phyloP scores from a whole-genome alignment of 2,113 vertebrate genomes.

The Lophochroa leadbeateri region DNA sequence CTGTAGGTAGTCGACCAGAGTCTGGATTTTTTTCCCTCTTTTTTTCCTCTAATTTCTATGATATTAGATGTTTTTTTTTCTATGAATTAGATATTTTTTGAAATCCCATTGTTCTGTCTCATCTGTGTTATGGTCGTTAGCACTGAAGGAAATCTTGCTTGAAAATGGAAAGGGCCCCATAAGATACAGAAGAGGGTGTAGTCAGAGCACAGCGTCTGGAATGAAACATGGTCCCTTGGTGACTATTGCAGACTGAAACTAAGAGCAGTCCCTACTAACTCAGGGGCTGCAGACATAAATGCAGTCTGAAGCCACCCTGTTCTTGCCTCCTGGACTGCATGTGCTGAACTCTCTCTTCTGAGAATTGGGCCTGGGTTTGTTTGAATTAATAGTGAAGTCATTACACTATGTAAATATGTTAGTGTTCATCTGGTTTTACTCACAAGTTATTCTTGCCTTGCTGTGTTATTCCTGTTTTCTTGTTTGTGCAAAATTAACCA shows the following conservation, averaged over 20 bases:
- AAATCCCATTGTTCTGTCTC: neutral
- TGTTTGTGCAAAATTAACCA: conserved; percentile 57
- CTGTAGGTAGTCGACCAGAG: neutral
- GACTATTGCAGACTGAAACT: neutral
- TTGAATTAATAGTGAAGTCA: conserved; percentile 61
- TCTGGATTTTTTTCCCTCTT: neutral
- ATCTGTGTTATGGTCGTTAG: neutral
- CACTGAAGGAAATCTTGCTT: neutral
- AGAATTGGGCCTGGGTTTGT: conserved; percentile 53
- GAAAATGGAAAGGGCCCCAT: neutral
- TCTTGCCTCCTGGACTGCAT: conserved; percentile 48
- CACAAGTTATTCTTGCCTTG: conserved; percentile 57
- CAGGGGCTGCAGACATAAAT: neutral
- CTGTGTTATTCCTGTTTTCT: conserved; percentile 43
- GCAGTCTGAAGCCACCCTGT: conserved; percentile 43
- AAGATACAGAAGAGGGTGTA: neutral
- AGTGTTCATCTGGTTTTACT: conserved; percentile 62
- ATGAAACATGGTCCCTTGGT: conserved; percentile 9
- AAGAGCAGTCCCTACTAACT: neutral
- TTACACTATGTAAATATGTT: conserved; percentile 56
- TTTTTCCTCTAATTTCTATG: neutral
- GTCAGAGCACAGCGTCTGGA: neutral
- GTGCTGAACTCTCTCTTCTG: neutral
- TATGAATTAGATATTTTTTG: neutral
- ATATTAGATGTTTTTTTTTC: neutral